These are phyloP conservation scores for Micrasema longulum DNA, from an alignment of 1,140 invertebrate species.

Conservation along the genomic window DNA sequence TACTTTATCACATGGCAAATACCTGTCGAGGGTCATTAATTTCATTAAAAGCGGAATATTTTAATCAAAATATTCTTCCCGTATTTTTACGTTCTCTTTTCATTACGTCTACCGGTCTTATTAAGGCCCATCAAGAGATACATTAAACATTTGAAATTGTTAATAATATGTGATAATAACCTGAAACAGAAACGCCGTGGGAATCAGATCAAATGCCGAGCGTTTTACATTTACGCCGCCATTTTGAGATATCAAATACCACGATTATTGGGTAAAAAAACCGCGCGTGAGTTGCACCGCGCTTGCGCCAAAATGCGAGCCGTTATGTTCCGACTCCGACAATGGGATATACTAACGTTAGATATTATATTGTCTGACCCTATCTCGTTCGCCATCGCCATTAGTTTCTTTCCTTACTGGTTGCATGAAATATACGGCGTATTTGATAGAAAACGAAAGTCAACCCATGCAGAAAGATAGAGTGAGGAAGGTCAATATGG, in stretches of 20 bases:
- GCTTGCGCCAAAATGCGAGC: neutral
- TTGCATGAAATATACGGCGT: neutral
- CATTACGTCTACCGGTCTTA: neutral
- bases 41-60: too few relatives aligned
- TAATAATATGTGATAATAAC: slow-evolving; percentile 17
- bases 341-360: neutral
- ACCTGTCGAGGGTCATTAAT: too few relatives aligned
- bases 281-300: neutral
- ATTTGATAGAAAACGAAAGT: slow-evolving; percentile 30
- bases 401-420: too few relatives aligned
- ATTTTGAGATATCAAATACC: slow-evolving; percentile 22
- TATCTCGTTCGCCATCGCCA: neutral
- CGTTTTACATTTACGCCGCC: slow-evolving; percentile 7
- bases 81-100: neutral
- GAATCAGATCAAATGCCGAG: slow-evolving; percentile 13
- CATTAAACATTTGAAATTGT: slow-evolving; percentile 6
- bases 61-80: too few relatives aligned
- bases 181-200: slow-evolving; percentile 6
- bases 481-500: too few relatives aligned
- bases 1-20: too few relatives aligned
- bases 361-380: too few relatives aligned
- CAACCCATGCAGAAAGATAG: neutral
- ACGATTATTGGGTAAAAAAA: slow-evolving; percentile 7
- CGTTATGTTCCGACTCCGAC: neutral
- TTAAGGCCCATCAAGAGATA: neutral